phyloP scores from a whole-genome alignment of 2,888 invertebrate species.

The Auanema freiburgensis region DNA sequence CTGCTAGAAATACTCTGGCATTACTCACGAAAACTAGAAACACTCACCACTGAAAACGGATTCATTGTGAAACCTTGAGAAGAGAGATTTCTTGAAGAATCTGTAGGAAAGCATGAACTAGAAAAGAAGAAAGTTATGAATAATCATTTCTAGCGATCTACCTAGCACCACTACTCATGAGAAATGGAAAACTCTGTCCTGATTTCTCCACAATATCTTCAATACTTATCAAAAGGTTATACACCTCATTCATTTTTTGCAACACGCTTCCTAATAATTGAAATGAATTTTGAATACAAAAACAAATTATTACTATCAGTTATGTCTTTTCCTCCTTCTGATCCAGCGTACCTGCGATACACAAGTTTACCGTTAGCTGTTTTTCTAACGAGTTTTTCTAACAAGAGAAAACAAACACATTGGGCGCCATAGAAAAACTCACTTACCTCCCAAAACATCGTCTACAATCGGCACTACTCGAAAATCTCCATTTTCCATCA shows the following conservation, averaged over 20 bases:
- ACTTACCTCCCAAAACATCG: constrained; percentile 4
- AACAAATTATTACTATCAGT: constrained; percentile 15
- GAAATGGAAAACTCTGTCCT: constrained; percentile 1
- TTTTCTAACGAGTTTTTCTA: constrained; percentile 28
- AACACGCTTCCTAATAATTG: constrained; percentile 2
- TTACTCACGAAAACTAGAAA: neutral
- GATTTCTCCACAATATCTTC: constrained; percentile 13
- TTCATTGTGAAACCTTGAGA: neutral
- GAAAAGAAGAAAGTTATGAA: neutral
- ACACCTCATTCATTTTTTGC: constrained; percentile 25
- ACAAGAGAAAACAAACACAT: neutral
- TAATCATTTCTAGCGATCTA: neutral
- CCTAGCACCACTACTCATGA: neutral
- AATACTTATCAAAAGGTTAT: constrained; percentile 12
- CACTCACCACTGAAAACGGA: neutral
- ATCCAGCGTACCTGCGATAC: constrained; percentile 15
- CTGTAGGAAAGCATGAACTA: neutral
- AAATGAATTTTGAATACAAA: too few relatives aligned
- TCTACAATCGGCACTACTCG: constrained; percentile 13
- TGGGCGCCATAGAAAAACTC: neutral
- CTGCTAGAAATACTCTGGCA: neutral
- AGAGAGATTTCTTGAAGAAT: neutral
- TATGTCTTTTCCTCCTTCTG: constrained; percentile 17
- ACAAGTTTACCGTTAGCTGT: constrained; percentile 21
- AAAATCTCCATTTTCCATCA: constrained; percentile 42